Base-by-base conservation (phyloP, 2,797 vertebrate species). In the Kryptolebias ocellatus region DNA sequence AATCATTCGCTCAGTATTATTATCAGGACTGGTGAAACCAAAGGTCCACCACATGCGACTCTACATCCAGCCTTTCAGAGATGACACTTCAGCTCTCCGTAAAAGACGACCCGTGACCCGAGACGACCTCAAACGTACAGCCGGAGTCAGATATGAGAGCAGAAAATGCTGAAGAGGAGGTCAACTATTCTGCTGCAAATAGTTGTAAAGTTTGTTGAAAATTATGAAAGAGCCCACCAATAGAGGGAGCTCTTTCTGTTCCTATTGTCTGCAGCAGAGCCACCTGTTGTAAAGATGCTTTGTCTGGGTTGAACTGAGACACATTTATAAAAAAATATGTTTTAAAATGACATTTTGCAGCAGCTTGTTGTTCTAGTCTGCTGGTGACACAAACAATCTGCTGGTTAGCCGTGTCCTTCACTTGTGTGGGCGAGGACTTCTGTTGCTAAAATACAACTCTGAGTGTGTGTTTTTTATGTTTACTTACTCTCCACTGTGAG, bases 401-500 rank as follows among this genome's bases (percentile, higher is more conserved):
- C 39, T 20, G 17, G 66, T 50, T 55, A 72, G 45, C 44, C 53
- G 57, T 49, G 53, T 60, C 45, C 49, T 12, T 60, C 14, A 4
- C 34, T 46, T 53, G 45, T 42, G 57, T 62, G 67, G 50, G 51
- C 4, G 11, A 72, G 37, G n/a, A 58, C 31, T 46, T 44, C 60
- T 71, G 55, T 61, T 73, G 60, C 49, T 15, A 20, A 1, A 18
- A 37, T 60, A 51, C 34, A 60, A 37, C n/a, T 64, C 27, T 50
- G 18, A 46, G 63, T 67, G 55, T 62, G 52, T 71, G 42, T 46
- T 53, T 62, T 4, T 42, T 54, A 66, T 52, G 66, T 18, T 53
- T 49, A 93, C 96, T 96, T 93, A 99, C 97, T 97, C 83, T 96
- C 96, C 83, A 99, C 96, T 0, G 91, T 92, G 53, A 98, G 94